These are phyloP conservation scores for Elaphurus davidianus DNA, from an alignment of 2,113 vertebrate genomes.

Conservation along the genomic window DNA sequence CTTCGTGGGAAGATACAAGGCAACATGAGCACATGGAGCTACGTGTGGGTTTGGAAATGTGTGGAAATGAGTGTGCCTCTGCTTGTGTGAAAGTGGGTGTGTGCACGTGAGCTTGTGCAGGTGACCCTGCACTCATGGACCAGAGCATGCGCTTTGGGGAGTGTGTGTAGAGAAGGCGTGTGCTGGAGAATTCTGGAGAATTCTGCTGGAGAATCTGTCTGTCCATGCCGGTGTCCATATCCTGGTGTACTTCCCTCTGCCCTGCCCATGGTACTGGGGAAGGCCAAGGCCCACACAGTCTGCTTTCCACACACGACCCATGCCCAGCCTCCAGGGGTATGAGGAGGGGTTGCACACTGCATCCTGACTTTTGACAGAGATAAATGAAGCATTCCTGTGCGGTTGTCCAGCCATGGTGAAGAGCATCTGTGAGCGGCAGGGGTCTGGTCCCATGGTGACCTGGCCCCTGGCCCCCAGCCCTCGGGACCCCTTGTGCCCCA, in stretches of 20 bases:
- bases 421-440: neutral
- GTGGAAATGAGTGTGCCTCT: neutral
- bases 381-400: neutral
- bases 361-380: neutral
- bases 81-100: neutral
- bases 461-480: neutral
- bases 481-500: neutral
- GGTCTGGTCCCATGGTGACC: neutral
- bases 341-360: neutral
- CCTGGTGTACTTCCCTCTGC: neutral
- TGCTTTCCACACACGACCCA: neutral
- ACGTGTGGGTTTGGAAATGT: neutral
- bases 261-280: neutral
- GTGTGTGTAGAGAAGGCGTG: neutral
- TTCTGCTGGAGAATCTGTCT: neutral
- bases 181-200: neutral
- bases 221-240: rapidly evolving
- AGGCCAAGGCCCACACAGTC: neutral
- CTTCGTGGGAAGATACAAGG: neutral
- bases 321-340: neutral
- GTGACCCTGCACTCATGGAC: neutral
- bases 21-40: neutral
- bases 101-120: neutral
- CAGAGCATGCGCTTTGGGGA: neutral
- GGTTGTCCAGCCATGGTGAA: neutral